phyloP scores from a whole-genome alignment of 2,888 invertebrate species.

The Phyllotreta cruciferae region DNA sequence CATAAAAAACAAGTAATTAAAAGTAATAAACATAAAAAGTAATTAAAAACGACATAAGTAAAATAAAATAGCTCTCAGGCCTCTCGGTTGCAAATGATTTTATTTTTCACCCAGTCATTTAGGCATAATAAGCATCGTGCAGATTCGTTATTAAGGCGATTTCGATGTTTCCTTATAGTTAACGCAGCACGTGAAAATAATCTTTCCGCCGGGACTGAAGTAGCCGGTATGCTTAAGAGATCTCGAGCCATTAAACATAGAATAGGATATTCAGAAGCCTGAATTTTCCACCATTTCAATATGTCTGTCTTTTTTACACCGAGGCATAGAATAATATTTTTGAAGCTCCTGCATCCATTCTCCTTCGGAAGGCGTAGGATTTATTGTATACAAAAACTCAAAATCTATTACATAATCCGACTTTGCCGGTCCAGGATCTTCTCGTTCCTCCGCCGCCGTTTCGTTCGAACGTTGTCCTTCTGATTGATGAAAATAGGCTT shows the following conservation, averaged over 20 bases:
- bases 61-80: too few relatives aligned
- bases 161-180: conserved; percentile 29
- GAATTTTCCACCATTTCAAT: conserved; percentile 38
- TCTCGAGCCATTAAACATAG: conserved; percentile 35
- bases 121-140: conserved; percentile 21
- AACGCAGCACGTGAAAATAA: conserved; percentile 36
- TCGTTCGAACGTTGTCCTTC: conserved; percentile 18
- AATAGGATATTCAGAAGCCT: conserved; percentile 33
- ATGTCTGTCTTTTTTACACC: conserved; percentile 31
- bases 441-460: conserved; percentile 11
- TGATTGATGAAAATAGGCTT: conserved; percentile 8
- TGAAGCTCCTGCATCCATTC: not conserved
- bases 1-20: too few relatives aligned
- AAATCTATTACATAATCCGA: conserved; percentile 18
- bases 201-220: conserved; percentile 36
- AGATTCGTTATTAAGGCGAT: conserved; percentile 15
- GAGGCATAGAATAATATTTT: conserved; percentile 5
- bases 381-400: conserved; percentile 14
- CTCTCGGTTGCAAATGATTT: not conserved
- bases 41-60: too few relatives aligned
- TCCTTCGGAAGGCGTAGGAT: conserved; percentile 11
- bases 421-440: conserved; percentile 15
- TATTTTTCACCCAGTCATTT: conserved; percentile 18
- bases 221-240: conserved; percentile 35
- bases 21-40: too few relatives aligned